These are phyloP conservation scores for Lepidothrix coronata DNA, from an alignment of 2,113 vertebrate genomes.

Conservation along the genomic window DNA sequence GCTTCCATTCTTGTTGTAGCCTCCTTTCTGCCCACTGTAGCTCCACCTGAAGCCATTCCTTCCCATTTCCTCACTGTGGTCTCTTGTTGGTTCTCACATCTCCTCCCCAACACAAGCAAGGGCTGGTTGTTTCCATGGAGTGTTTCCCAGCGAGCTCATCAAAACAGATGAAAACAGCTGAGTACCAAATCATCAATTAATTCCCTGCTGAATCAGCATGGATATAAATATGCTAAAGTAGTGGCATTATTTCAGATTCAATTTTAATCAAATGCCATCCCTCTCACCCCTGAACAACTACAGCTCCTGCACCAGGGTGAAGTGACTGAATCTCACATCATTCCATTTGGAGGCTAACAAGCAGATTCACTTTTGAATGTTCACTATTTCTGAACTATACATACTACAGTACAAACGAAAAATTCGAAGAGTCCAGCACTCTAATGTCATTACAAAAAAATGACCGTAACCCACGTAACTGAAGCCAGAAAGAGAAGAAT, in stretches of 20 bases:
- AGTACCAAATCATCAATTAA: background rate
- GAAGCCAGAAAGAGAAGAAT: background rate
- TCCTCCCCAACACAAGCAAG: background rate
- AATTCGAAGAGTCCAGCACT: background rate
- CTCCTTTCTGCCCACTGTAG: background rate
- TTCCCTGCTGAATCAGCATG: background rate
- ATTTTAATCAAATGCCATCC: background rate
- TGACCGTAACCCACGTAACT: background rate
- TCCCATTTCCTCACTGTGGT: rapidly evolving
- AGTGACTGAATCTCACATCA: background rate
- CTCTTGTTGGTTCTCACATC: background rate
- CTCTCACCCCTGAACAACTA: background rate
- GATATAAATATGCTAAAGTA: background rate
- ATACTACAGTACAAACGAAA: background rate
- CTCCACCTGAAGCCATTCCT: background rate
- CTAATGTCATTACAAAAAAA: background rate
- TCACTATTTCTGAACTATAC: background rate
- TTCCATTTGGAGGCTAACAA: background rate
- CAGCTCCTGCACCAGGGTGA: background rate
- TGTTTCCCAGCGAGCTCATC: background rate
- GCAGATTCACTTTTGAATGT: background rate
- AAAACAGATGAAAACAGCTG: background rate
- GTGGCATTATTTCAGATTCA: background rate
- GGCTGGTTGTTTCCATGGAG: background rate
- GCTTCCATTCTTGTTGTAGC: background rate